Evolutionary conservation across 2,888 invertebrate genomes (phyloP).

Genomic region (Onchidella celtica): DNA sequence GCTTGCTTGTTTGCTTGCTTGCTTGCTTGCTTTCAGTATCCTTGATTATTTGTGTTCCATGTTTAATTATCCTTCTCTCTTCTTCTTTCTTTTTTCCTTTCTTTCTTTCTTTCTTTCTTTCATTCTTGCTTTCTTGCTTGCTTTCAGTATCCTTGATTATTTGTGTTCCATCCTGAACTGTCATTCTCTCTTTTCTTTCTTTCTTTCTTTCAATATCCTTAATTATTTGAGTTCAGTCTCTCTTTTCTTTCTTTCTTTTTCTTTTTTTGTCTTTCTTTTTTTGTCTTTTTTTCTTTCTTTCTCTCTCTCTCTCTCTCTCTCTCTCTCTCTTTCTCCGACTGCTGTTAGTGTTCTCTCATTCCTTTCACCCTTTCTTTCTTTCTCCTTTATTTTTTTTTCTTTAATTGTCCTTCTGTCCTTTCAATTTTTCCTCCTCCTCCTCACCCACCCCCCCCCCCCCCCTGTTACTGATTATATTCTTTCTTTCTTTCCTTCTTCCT

Average conservation of each 20-base stretch:
- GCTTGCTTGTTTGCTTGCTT: background rate
- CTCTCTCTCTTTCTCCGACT: background rate
- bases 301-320: background rate
- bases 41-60: background rate
- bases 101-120: constrained; percentile 14
- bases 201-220: constrained; percentile 9
- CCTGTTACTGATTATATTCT: too few relatives aligned
- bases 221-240: too few relatives aligned
- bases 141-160: too few relatives aligned
- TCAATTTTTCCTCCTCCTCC: background rate
- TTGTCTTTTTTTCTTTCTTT: background rate
- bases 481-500: too few relatives aligned
- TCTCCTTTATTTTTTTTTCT: background rate
- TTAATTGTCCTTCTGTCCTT: background rate
- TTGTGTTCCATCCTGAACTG: background rate
- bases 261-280: background rate
- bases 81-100: background rate
- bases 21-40: background rate
- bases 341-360: too few relatives aligned
- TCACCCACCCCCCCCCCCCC: background rate
- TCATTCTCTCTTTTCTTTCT: background rate
- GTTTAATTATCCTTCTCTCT: background rate
- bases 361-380: background rate
- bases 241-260: background rate
- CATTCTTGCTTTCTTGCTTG: background rate